Percentiles rank a stretch among this genome's conserved stretches.
phyloP scores from a whole-genome alignment of 2,113 vertebrate species.

The Tragelaphus strepsiceros region DNA sequence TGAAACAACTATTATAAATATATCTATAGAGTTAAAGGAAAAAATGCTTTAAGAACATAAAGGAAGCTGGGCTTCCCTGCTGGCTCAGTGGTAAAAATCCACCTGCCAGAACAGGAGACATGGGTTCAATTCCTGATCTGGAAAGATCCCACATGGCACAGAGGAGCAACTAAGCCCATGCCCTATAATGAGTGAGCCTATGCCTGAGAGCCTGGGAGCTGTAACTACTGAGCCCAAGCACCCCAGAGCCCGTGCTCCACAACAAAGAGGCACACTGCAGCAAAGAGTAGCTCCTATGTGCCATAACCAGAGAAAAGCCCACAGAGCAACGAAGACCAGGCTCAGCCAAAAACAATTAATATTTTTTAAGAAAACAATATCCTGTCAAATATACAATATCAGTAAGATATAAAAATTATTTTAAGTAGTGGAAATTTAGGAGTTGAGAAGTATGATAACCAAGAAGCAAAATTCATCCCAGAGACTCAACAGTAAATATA shows the following conservation, averaged over 20 bases:
- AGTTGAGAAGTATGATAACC: not conserved
- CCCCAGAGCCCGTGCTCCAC: not conserved
- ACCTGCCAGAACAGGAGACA: not conserved
- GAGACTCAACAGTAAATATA: not conserved
- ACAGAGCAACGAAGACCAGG: not conserved
- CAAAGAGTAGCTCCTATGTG: not conserved
- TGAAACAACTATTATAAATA: not conserved
- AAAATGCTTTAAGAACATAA: not conserved
- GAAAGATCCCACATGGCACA: not conserved
- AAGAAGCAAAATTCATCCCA: not conserved
- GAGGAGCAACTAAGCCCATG: not conserved
- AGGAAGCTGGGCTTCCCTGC: not conserved
- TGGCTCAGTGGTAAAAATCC: not conserved
- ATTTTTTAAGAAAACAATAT: not conserved
- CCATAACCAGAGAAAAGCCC: not conserved
- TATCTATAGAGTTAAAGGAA: not conserved
- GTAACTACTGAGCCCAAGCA: not conserved
- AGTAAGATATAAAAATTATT: not conserved
- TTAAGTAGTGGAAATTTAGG: not conserved
- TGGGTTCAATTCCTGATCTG: not conserved
- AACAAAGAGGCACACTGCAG: not conserved
- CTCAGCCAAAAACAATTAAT: not conserved
- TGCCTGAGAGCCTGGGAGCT: not conserved
- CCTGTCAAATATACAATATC: not conserved
- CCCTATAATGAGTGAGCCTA: not conserved